These are phyloP conservation scores for Octopus sinensis DNA, from an alignment of 1,140 invertebrate genomes.

Conservation along the genomic window DNA sequence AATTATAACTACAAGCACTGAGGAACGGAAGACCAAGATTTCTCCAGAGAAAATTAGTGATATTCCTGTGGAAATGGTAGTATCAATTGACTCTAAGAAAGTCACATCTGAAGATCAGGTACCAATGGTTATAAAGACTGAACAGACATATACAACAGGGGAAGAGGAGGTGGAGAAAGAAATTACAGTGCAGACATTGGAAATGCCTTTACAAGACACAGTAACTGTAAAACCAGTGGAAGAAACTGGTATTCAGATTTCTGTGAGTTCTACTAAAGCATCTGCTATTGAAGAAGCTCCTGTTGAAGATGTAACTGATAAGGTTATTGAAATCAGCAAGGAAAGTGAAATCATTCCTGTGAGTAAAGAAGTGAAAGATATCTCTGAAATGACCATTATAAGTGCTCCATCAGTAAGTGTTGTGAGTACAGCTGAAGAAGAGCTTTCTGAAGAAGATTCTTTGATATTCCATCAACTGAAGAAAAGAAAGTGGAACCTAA, in stretches of 20 bases:
- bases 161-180: background rate
- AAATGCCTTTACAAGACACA: background rate
- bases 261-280: background rate
- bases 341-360: too few relatives aligned
- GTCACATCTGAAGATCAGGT: too few relatives aligned
- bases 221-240: background rate
- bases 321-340: background rate
- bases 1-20: too few relatives aligned
- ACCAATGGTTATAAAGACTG: too few relatives aligned
- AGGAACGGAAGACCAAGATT: too few relatives aligned
- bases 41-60: slow-evolving; percentile 1
- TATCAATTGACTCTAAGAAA: too few relatives aligned
- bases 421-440: background rate
- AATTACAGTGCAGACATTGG: background rate
- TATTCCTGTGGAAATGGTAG: too few relatives aligned
- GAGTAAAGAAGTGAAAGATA: too few relatives aligned
- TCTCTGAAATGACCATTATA: too few relatives aligned
- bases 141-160: background rate
- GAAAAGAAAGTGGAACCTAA: too few relatives aligned
- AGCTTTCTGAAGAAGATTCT: background rate
- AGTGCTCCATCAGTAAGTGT: background rate
- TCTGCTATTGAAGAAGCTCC: background rate
- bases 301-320: background rate
- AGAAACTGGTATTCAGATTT: background rate
- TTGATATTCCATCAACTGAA: background rate